Percentiles rank a stretch among this genome's conserved stretches.
phyloP scores from a whole-genome alignment of 2,888 invertebrate genomes.

The Amblyjoppa fuscipennis region DNA sequence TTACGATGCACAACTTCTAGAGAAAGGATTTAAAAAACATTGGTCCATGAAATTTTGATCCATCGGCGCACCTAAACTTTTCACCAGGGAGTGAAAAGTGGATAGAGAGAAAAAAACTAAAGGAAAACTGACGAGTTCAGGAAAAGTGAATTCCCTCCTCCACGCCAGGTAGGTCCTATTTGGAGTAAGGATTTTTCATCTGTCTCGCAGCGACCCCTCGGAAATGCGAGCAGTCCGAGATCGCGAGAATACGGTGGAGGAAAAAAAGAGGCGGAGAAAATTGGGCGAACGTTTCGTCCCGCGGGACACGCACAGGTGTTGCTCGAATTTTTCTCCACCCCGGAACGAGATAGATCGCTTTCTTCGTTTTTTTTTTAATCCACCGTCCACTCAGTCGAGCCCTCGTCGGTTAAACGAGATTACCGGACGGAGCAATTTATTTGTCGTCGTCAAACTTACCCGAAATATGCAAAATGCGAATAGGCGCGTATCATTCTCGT shows the following conservation, averaged over 20 bases:
- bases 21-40: background rate
- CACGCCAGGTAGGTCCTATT: too few relatives aligned
- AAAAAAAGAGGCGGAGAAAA: conserved; percentile 12
- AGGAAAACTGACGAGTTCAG: conserved; percentile 22
- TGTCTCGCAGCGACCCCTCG: too few relatives aligned
- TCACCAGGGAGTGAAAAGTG: conserved; percentile 2
- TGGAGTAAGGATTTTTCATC: too few relatives aligned
- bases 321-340: too few relatives aligned
- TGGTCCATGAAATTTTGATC: conserved; percentile 31
- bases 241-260: background rate
- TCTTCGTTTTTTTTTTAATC: too few relatives aligned
- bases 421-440: too few relatives aligned
- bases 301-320: conserved; percentile 47
- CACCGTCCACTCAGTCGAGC: too few relatives aligned
- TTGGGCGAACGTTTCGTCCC: conserved; percentile 29
- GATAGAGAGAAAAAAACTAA: background rate
- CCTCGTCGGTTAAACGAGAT: too few relatives aligned
- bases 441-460: conserved; percentile 88
- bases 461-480: conserved; percentile 96
- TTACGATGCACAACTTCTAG: background rate
- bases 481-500: conserved; percentile 97
- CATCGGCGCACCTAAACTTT: conserved; percentile 18
- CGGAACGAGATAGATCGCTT: too few relatives aligned
- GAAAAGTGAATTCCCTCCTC: too few relatives aligned
- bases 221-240: background rate